These are phyloP conservation scores for Ernsta delagoae DNA, from an alignment of 2,888 invertebrate species.

Conservation along the genomic window DNA sequence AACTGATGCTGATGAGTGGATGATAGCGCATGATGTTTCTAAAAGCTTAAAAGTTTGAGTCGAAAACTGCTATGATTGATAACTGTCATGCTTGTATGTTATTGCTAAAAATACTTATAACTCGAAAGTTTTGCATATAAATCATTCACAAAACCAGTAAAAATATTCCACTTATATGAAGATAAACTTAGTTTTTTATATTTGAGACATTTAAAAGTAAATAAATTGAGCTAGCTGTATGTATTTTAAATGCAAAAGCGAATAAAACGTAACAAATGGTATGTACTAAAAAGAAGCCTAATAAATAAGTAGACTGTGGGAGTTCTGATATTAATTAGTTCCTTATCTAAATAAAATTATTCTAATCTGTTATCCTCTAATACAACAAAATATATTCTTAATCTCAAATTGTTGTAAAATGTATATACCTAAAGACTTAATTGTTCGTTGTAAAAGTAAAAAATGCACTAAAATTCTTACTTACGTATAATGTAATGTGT, in stretches of 20 bases:
- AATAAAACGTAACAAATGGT: conserved; percentile 6
- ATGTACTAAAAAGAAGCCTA: conserved; percentile 6
- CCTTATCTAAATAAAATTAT: conserved; percentile 14
- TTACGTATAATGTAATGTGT: not conserved
- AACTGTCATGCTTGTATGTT: not conserved
- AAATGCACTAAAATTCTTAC: conserved; percentile 21
- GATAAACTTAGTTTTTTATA: too few species aligned
- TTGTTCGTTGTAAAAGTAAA: conserved; percentile 20
- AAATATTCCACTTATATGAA: too few species aligned
- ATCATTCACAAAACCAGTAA: too few species aligned
- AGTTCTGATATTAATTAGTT: conserved; percentile 24
- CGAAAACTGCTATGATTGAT: not conserved
- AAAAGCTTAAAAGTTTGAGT: too few species aligned
- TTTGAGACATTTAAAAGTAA: not conserved
- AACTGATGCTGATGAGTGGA: too few species aligned
- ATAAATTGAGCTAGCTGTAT: conserved; percentile 1
- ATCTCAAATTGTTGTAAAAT: conserved; percentile 25
- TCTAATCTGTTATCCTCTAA: conserved; percentile 7
- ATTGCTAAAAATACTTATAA: not conserved
- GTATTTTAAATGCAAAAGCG: conserved; percentile 12
- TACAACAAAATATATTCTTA: conserved; percentile 22
- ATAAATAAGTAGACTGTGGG: conserved; percentile 40
- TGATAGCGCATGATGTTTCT: too few species aligned
- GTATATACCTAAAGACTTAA: conserved; percentile 15
- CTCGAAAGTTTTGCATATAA: too few species aligned